Conservation (phyloP, 2,113 vertebrate species). For the Campylomormyrus tamandua region DNA sequence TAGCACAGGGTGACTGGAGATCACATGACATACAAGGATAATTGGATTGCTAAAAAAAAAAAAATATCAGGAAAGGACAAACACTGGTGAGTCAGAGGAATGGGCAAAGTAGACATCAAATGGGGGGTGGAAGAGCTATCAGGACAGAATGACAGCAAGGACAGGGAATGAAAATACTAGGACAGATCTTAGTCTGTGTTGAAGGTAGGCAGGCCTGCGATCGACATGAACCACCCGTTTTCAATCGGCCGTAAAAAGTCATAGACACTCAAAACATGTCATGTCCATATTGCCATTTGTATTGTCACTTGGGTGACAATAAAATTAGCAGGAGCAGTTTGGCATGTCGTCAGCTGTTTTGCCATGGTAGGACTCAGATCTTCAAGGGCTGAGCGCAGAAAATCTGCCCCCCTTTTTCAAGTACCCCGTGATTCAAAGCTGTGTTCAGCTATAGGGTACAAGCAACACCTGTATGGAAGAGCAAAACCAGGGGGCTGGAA, state of each 20-base stretch:
- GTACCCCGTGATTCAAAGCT: background rate
- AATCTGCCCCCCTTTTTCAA: background rate
- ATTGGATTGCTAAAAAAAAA: background rate
- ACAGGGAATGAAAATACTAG: background rate
- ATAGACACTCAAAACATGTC: background rate
- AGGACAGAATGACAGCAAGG: background rate
- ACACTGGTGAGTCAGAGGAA: background rate
- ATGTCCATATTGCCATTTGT: background rate
- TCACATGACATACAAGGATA: background rate
- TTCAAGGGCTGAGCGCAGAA: background rate
- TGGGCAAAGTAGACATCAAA: background rate
- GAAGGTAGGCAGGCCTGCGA: background rate
- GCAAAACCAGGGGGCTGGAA: background rate
- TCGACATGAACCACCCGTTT: background rate
- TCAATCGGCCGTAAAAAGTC: background rate
- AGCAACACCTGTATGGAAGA: background rate
- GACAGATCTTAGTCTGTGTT: background rate
- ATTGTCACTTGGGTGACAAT: background rate
- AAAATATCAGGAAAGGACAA: background rate
- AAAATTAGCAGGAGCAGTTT: background rate
- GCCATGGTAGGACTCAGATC: background rate
- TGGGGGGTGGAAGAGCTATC: background rate
- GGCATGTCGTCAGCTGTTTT: background rate
- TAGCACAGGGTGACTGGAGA: background rate
- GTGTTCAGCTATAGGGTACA: background rate